A percentile compares a stretch with the other conserved stretches of the same genome.
phyloP scores from a whole-genome alignment of 1,140 invertebrate genomes.

The Vollenhovia emeryi region DNA sequence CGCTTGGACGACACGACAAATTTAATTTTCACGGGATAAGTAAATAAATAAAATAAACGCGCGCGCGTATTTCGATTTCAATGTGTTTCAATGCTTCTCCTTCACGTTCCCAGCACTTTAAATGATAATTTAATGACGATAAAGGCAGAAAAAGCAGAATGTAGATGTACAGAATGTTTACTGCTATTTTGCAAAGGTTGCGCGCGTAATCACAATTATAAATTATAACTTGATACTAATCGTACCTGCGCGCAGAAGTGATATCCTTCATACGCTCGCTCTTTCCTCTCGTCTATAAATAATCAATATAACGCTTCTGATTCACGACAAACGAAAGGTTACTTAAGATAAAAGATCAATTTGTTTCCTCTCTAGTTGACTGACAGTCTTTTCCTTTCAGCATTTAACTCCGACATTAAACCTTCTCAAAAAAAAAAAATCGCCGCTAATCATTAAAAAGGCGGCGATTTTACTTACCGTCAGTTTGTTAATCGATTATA shows the following conservation, averaged over 20 bases:
- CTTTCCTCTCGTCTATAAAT: neutral
- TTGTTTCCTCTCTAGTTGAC: neutral
- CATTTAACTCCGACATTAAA: neutral
- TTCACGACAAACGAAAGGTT: neutral
- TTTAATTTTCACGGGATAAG: neutral
- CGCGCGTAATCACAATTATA: neutral
- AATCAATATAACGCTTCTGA: neutral
- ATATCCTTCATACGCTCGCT: neutral
- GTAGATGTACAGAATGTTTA: neutral
- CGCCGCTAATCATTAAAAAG: neutral
- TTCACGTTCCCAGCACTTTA: neutral
- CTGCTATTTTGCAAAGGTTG: neutral
- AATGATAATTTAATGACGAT: slow-evolving; percentile 16
- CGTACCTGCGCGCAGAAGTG: neutral
- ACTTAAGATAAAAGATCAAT: neutral
- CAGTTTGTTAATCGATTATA: neutral
- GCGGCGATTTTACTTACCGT: neutral
- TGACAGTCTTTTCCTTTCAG: neutral
- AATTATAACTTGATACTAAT: neutral
- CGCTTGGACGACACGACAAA: neutral
- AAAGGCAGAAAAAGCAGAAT: neutral
- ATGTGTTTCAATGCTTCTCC: neutral
- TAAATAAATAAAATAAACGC: no score
- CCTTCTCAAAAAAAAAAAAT: neutral
- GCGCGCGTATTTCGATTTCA: neutral